Conservation (phyloP, 1,140 invertebrate genomes). For the Spodoptera frugiperda region DNA sequence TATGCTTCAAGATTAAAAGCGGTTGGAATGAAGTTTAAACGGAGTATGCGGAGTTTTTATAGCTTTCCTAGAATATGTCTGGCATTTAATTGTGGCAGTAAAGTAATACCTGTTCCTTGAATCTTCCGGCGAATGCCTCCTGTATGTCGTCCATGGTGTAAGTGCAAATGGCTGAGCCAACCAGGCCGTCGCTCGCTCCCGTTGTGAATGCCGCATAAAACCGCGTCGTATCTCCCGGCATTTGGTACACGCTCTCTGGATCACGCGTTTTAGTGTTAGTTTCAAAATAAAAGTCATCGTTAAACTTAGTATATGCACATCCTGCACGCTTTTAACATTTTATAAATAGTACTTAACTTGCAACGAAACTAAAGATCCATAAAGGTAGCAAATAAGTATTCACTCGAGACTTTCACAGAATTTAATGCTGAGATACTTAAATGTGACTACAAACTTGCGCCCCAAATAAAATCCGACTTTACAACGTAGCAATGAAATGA, state of each 20-base stretch:
- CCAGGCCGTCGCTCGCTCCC: conserved; percentile 93
- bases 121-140: conserved; percentile 94
- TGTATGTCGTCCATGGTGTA: conserved; percentile 94
- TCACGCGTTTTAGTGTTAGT: conserved; percentile 35
- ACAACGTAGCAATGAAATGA: conserved; percentile 30
- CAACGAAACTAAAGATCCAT: conserved; percentile 12
- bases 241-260: conserved; percentile 94
- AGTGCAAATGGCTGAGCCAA: conserved; percentile 95
- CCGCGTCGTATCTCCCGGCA: conserved; percentile 92
- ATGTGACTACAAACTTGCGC: conserved; percentile 28
- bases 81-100: neutral
- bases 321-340: conserved; percentile 14
- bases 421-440: conserved; percentile 27
- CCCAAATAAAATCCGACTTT: conserved; percentile 33
- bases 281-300: conserved; percentile 22
- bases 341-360: conserved; percentile 3
- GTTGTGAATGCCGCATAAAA: conserved; percentile 97
- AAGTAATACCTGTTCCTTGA: conserved; percentile 91
- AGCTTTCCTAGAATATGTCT: neutral
- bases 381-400: conserved; percentile 28
- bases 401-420: conserved; percentile 17
- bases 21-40: too few species aligned
- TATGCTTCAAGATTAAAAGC: too few species aligned
- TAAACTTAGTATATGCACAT: neutral
- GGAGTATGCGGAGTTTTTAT: neutral